Evolutionary conservation across 2,797 vertebrate species (phyloP), one percentile per base, ranked within the genome.

Genomic region (Simalia tracyae): DNA sequence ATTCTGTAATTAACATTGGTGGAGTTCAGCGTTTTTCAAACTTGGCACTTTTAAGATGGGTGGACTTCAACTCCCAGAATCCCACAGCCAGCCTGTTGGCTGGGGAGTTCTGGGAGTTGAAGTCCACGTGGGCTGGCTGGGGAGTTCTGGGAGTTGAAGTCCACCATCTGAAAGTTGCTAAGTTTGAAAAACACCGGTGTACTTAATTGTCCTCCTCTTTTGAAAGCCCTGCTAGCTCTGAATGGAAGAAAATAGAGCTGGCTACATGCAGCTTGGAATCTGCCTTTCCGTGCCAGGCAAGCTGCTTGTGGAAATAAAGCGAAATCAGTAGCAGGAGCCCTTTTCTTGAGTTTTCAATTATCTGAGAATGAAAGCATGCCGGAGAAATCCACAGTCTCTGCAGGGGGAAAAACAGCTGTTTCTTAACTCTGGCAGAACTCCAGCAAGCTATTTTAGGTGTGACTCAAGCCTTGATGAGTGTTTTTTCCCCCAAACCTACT

Each of bases 1-100:
- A 88, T 90, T 50, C 95, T 46, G 66, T 94, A 92, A 96, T 96
- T 95, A 94, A 89, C 91, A 93, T 11, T 90, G 76, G 56, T 1
- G 68, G 4, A 3, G 31, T 92, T 95, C 91, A 96, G 96, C 84
- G 90, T 4, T 0, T 0, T 56, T 3, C 59, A 66, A 72, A 24
- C 19, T 2, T 9, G 60, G 19, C 22, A 2, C 1, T 63, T 63
- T 63, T 63, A 63, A 9, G 60, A 26, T 26, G 61, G 61, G 61
- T 63, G 24, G 63, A 26, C 46, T 50, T 50, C 46, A 50, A 50
- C 46, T 50, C 46, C 46, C 46, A 50, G 46, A 50, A 50, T 50
- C 6, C 46, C 46, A 4, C 46, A 50, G 46, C 46, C 46, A 50
- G 46, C 46, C 3, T 50, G 46, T 36, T 9, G 61, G 22, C 6